A percentile compares a stretch with the other conserved stretches of the same genome.
Conservation (phyloP, 2,888 invertebrate species). For the Stenodema calcarata region DNA sequence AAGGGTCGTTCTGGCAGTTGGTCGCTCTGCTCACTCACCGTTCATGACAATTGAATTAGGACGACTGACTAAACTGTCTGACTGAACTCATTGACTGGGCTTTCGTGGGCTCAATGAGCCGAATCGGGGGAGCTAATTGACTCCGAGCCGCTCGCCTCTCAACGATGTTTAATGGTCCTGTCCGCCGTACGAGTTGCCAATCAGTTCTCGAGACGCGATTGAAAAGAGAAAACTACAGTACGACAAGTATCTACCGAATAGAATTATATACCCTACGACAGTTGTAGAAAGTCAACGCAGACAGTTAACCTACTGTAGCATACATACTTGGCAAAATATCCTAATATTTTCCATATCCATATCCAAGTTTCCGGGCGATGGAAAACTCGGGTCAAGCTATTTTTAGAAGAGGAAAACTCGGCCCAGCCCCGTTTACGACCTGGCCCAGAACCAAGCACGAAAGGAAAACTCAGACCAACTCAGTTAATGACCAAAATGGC, state of each 20-base stretch:
- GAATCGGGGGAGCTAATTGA: background rate
- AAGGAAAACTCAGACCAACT: background rate
- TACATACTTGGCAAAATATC: too few relatives aligned
- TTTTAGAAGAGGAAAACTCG: background rate
- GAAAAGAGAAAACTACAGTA: too few relatives aligned
- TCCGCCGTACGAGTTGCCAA: too few relatives aligned
- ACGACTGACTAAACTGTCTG: conserved; percentile 6
- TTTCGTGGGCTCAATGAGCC: background rate
- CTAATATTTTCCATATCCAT: too few relatives aligned
- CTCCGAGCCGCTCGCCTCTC: background rate
- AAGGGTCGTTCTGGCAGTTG: background rate
- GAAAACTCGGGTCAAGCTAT: background rate
- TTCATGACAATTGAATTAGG: conserved; percentile 39
- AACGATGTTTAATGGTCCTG: too few relatives aligned
- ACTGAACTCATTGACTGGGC: background rate
- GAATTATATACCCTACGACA: too few relatives aligned
- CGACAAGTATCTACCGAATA: too few relatives aligned
- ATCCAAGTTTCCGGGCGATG: too few relatives aligned
- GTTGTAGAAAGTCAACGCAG: too few relatives aligned
- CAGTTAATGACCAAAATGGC: background rate
- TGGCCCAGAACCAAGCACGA: background rate
- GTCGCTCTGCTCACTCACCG: background rate
- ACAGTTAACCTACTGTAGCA: too few relatives aligned
- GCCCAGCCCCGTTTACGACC: background rate
- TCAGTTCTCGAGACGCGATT: too few relatives aligned